Base-by-base conservation (phyloP, 2,888 invertebrate species). In the Cremastobaeus sp. region DNA sequence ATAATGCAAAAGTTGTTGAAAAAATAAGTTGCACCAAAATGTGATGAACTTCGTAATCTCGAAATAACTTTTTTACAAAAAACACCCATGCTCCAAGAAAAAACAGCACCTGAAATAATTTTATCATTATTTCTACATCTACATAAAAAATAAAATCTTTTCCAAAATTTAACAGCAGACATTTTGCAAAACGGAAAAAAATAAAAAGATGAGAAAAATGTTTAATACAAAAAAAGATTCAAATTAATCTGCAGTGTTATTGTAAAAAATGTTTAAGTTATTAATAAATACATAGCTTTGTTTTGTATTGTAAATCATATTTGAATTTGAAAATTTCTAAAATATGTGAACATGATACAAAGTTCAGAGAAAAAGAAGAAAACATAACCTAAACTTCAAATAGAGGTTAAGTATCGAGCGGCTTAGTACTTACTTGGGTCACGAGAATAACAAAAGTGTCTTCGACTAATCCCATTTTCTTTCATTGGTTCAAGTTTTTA, bases 51-150 rank as follows among this genome's bases (percentile, higher is more conserved):
- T 99, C 99, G 89, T 99, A 99, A 86, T 99, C 97, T 77, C 95
- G 92, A 86, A 99, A 99, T 41, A 99, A 90, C 88, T 97, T 95
- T 87, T 97, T 98, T 82, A 98, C 95, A 86, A 99, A 99, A 89
- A 99, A 99, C 70, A 99, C 92, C 97, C 98, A 98, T 68, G 99
- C 99, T 74, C 97, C 97, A 60, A 94, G 92, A 88, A 99, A 99
- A 89, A 99, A 99, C 54, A 97, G 88, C 55, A 94, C 91, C 97
- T 98, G 89, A 30, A 91, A 69, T 25, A 6, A 6, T 6, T 6
- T 25, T 25, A 25, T 25, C 25, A 25, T 25, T 4, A 6, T 25
- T 25, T 9, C 25, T n/a, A 25, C 8, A 6, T 25, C 8, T 25
- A 25, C 25, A 25, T 25, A 6, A 6, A 4, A 25, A 25, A 25